Evolutionary conservation across 2,797 vertebrate genomes (phyloP).

Genomic region (Arnoldichthys spilopterus): DNA sequence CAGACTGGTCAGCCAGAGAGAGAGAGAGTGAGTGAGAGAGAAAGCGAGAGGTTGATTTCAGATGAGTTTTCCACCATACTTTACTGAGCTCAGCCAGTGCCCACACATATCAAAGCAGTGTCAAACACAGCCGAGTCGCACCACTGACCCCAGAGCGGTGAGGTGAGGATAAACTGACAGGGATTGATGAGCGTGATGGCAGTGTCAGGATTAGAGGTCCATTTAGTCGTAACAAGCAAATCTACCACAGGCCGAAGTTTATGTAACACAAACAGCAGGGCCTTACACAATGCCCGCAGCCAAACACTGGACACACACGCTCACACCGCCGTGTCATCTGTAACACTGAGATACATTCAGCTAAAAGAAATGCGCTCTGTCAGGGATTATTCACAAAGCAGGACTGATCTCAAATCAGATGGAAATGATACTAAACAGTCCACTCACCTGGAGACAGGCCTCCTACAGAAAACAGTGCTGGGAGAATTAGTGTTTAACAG

Average conservation of each 20-base stretch:
- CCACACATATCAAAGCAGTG: background rate
- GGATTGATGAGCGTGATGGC: slow-evolving; percentile 15
- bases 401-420: background rate
- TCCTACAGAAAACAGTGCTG: too few relatives aligned
- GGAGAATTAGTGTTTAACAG: too few relatives aligned
- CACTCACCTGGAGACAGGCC: background rate
- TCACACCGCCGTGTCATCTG: background rate
- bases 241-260: slow-evolving; percentile 7
- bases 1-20: slow-evolving; percentile 24
- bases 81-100: slow-evolving; percentile 8
- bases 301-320: background rate
- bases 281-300: slow-evolving; percentile 9
- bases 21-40: background rate
- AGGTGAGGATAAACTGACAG: slow-evolving; percentile 15
- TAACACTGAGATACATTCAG: slow-evolving; percentile 28
- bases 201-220: slow-evolving; percentile 21
- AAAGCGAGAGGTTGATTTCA: slow-evolving; percentile 26
- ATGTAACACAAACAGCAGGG: slow-evolving; percentile 16
- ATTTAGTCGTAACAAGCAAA: slow-evolving; percentile 19
- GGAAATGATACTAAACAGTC: background rate
- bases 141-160: background rate
- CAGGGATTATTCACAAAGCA: background rate
- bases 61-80: slow-evolving; percentile 7
- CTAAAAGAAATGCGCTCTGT: background rate
- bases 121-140: background rate